These are phyloP conservation scores for Scolopax rusticola DNA, from an alignment of 2,797 vertebrate species.

Conservation along the genomic window DNA sequence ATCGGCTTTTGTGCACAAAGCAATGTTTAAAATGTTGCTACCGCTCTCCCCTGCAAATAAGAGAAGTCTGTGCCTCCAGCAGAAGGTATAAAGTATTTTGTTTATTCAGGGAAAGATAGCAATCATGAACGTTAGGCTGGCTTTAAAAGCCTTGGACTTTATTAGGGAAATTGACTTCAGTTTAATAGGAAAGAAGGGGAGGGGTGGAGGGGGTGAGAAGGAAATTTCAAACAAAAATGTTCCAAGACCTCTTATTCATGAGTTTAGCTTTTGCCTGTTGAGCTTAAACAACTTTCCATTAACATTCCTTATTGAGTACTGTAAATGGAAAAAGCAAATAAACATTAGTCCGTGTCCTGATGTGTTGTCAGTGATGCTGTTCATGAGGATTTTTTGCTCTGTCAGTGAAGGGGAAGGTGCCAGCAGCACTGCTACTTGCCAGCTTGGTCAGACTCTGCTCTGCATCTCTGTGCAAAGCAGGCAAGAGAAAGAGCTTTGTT, in stretches of 20 bases:
- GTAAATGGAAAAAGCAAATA: slow-evolving; percentile 68
- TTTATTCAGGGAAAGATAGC: slow-evolving; percentile 54
- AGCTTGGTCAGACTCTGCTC: neutral
- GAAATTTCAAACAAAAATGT: slow-evolving; percentile 53
- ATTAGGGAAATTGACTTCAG: slow-evolving; percentile 43
- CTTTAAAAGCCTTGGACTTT: slow-evolving; percentile 46
- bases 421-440: neutral
- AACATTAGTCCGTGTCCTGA: slow-evolving; percentile 18
- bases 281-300: slow-evolving; percentile 71
- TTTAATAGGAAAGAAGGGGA: slow-evolving; percentile 45
- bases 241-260: slow-evolving; percentile 28
- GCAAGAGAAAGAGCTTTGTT: neutral
- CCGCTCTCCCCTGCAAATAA: neutral
- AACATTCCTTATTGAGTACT: slow-evolving; percentile 61
- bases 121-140: neutral
- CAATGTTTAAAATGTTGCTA: slow-evolving; percentile 16
- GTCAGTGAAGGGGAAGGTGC: neutral
- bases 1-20: neutral
- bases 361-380: slow-evolving; percentile 18
- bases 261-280: slow-evolving; percentile 22
- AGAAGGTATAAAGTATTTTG: slow-evolving; percentile 21
- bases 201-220: slow-evolving; percentile 11
- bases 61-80: neutral
- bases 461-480: neutral
- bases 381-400: neutral